Base-by-base conservation (phyloP, 2,797 vertebrate species). In the Tragopan temminckii region DNA sequence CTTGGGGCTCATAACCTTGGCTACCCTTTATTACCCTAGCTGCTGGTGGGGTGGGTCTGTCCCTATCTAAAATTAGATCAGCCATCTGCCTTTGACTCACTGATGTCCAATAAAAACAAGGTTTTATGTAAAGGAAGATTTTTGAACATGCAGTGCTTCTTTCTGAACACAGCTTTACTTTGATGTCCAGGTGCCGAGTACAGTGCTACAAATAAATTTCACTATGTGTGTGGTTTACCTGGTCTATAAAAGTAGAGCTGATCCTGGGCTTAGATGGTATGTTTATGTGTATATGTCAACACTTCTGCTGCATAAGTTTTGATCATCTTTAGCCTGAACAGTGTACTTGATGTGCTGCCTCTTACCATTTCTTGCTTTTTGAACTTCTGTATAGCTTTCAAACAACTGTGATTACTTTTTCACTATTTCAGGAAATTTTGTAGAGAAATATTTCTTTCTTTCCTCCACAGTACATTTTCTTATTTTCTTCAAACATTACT, bases 41-140 rank as follows among this genome's bases (percentile, higher is more conserved):
- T 4, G 9, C 81, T 96, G 67, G 93, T 88, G 91, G 92, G 84
- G 94, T 82, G 45, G 95, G 29, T 96, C 79, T 93, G 66, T 79
- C 89, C 83, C 72, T 90, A 95, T 53, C 94, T 97, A 96, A 97
- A 97, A 94, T 97, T 96, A 97, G 96, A 94, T 86, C 71, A 94
- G 55, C 94, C 93, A 85, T 96, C 90, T 96, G 93, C 85, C 55
- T 96, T 95, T 94, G 79, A 78, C 80, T 94, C 80, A 72, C 68
- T 95, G 53, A 72, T 77, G 85, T 92, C 90, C 89, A 93, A 48
- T 85, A 96, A 94, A 95, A 96, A 43, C 70, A 95, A 90, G 88
- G 46, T 78, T 97, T 93, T 95, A 76, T 93, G 89, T 84, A 83
- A 81, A 93, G 66, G 93, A 80, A 85, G 84, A 59, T 14, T 76